Evolutionary conservation across 2,113 vertebrate genomes (phyloP).

Genomic region (Numenius arquata): DNA sequence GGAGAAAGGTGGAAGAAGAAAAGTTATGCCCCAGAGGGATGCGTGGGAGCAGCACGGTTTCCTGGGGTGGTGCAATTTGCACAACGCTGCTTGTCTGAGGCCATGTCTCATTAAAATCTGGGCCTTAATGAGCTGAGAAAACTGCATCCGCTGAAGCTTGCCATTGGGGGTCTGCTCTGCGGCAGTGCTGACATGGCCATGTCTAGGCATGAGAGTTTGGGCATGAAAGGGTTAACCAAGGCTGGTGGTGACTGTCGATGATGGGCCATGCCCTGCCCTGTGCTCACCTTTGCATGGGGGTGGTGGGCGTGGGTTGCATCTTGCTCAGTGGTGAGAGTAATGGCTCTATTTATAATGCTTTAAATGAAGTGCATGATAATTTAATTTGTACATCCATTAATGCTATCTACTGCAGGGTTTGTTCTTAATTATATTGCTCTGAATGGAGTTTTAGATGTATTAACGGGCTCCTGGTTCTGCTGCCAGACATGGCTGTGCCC

Average conservation of each 20-base stretch:
- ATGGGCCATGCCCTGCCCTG: not conserved
- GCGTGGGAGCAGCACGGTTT: fast-evolving
- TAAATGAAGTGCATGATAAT: conserved; percentile 49
- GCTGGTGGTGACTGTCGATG: not conserved
- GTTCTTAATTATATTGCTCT: conserved; percentile 10
- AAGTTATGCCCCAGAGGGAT: not conserved
- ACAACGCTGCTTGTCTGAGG: not conserved
- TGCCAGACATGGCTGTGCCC: not conserved
- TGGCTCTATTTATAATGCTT: conserved; percentile 32
- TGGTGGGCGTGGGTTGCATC: not conserved
- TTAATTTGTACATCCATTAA: conserved; percentile 60
- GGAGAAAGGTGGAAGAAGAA: not conserved
- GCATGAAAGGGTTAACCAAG: not conserved
- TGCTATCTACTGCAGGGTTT: conserved; percentile 4
- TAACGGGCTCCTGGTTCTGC: not conserved
- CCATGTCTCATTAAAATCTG: not conserved
- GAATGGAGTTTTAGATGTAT: not conserved
- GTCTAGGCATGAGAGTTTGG: not conserved
- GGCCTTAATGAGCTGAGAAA: not conserved
- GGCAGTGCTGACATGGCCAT: not conserved
- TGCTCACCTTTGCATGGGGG: not conserved
- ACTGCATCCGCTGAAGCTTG: not conserved
- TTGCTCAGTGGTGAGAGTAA: not conserved
- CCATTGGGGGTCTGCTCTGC: not conserved
- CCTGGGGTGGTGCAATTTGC: not conserved